These are phyloP conservation scores for Pseudochaenichthys georgianus DNA, from an alignment of 2,797 vertebrate genomes.

Conservation along the genomic window DNA sequence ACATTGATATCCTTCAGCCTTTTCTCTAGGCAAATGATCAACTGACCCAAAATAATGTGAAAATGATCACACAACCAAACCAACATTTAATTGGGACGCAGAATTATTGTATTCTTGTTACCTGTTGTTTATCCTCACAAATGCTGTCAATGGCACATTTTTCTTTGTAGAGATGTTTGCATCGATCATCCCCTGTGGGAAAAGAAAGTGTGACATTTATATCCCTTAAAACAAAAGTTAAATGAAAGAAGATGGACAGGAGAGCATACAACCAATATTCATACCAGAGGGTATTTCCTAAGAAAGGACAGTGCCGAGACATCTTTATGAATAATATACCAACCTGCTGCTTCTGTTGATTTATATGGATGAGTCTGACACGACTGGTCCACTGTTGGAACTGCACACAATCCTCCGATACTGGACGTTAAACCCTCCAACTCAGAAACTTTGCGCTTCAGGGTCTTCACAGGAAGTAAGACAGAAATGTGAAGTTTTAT, in stretches of 20 bases:
- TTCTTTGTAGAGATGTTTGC: conserved; percentile 72
- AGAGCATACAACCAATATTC: not conserved
- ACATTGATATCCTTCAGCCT: conserved; percentile 73
- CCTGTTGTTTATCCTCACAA: conserved; percentile 84
- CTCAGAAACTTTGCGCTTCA: conserved; percentile 73
- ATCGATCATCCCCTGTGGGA: conserved; percentile 55
- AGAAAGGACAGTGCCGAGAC: not conserved
- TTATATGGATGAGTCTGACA: conserved; percentile 63
- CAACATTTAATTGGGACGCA: not conserved
- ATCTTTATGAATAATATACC: not conserved
- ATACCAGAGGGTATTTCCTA: not conserved
- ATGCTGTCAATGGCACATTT: conserved; percentile 80
- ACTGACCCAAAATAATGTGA: conserved; percentile 58
- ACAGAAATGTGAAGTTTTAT: not conserved
- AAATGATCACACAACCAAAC: not conserved
- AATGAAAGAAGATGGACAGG: not conserved
- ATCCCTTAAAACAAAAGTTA: not conserved
- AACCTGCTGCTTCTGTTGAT: conserved; percentile 56
- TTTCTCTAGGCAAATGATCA: conserved; percentile 80
- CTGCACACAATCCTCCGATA: not conserved
- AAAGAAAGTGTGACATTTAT: not conserved
- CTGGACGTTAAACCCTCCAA: conserved; percentile 58
- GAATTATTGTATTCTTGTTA: conserved; percentile 25
- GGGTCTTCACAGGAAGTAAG: conserved; percentile 52
- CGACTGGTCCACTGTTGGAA: conserved; percentile 29